Percentiles rank a stretch among this genome's conserved stretches.
phyloP scores from a whole-genome alignment of 2,888 invertebrate genomes.

The Lymantria dispar region DNA sequence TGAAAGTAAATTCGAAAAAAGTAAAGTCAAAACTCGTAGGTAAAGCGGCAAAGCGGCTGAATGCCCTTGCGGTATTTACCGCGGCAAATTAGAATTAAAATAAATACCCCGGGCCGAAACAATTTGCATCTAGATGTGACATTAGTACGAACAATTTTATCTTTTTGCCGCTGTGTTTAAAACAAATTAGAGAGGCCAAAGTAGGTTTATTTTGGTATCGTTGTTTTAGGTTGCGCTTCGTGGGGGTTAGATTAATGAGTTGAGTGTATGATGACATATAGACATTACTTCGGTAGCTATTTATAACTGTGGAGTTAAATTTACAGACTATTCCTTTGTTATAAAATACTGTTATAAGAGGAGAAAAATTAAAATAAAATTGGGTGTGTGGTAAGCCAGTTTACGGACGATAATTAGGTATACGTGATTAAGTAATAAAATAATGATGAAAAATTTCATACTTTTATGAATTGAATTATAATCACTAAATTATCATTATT shows the following conservation, averaged over 20 bases:
- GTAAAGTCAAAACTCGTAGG: constrained; percentile 31
- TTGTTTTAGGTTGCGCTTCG: constrained; percentile 24
- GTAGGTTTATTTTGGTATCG: constrained; percentile 28
- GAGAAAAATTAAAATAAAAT: too few species aligned
- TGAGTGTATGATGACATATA: constrained; percentile 7
- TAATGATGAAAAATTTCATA: too few species aligned
- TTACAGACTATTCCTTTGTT: too few species aligned
- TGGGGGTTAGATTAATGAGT: constrained; percentile 23
- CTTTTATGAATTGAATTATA: too few species aligned
- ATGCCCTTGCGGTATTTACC: constrained; percentile 73
- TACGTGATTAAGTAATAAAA: too few species aligned
- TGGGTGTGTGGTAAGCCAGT: too few species aligned
- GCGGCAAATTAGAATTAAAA: constrained; percentile 71
- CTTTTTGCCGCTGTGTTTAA: constrained; percentile 47
- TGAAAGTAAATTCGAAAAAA: constrained; percentile 32
- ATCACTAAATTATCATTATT: too few species aligned
- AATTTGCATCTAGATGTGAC: constrained; percentile 82
- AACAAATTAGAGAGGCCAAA: constrained; percentile 37
- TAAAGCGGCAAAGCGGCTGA: constrained; percentile 37
- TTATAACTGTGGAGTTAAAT: not conserved
- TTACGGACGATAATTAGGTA: too few species aligned
- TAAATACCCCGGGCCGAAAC: constrained; percentile 71
- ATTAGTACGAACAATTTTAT: constrained; percentile 64
- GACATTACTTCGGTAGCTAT: not conserved
- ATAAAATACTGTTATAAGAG: too few species aligned